phyloP scores from a whole-genome alignment of 2,888 invertebrate genomes.

The Cheilosia grossa region DNA sequence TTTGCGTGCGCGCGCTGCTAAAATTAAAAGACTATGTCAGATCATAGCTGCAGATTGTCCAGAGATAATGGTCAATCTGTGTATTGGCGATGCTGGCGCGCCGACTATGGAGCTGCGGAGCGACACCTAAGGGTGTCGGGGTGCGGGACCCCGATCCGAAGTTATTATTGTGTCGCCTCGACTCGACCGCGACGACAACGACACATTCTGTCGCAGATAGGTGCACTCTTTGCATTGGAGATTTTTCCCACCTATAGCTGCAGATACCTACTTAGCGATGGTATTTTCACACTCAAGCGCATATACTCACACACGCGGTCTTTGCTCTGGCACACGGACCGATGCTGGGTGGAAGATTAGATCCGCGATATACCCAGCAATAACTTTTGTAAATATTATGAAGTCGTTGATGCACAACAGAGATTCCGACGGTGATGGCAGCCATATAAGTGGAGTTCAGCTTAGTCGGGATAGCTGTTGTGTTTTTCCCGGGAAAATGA shows the following conservation, averaged over 20 bases:
- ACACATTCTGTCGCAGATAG: slow-evolving; percentile 30
- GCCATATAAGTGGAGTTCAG: slow-evolving; percentile 45
- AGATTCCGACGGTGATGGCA: slow-evolving; percentile 59
- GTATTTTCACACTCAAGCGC: slow-evolving; percentile 59
- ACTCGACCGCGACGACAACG: slow-evolving; percentile 33
- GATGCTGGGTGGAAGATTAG: slow-evolving; percentile 67
- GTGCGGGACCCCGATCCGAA: slow-evolving; percentile 59
- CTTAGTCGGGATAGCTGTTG: slow-evolving; percentile 33
- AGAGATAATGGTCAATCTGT: slow-evolving; percentile 74
- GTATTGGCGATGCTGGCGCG: slow-evolving; percentile 29
- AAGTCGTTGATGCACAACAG: slow-evolving; percentile 71
- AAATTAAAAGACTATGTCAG: slow-evolving; percentile 74
- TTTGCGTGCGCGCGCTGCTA: slow-evolving; percentile 63
- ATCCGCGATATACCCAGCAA: slow-evolving; percentile 65
- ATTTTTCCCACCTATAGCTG: slow-evolving; percentile 18
- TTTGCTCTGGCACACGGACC: slow-evolving; percentile 44
- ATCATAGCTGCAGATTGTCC: slow-evolving; percentile 70
- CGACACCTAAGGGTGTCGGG: slow-evolving; percentile 67
- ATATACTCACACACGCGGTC: neutral
- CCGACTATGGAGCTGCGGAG: slow-evolving; percentile 12
- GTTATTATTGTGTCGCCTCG: slow-evolving; percentile 68
- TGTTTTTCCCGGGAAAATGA: slow-evolving; percentile 58
- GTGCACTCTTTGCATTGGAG: slow-evolving; percentile 4
- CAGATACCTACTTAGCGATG: slow-evolving; percentile 53
- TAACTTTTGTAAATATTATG: slow-evolving; percentile 74